phyloP scores from a whole-genome alignment of 2,113 vertebrate genomes.

The Apistogramma diplotaenia region DNA sequence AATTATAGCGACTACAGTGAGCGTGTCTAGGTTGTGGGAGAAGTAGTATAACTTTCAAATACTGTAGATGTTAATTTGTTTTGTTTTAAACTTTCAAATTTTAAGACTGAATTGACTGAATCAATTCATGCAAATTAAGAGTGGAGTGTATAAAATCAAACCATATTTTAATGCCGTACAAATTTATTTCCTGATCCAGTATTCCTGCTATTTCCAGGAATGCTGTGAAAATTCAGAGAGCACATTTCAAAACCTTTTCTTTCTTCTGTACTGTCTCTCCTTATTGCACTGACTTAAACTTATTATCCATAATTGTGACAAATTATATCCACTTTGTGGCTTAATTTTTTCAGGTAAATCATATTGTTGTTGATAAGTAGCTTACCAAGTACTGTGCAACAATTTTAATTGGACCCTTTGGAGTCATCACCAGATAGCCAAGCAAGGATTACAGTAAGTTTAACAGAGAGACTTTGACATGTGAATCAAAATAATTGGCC shows the following conservation, averaged over 20 bases:
- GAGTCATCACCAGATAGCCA: not conserved
- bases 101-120: not conserved
- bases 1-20: not conserved
- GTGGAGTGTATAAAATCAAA: not conserved
- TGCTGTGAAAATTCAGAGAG: not conserved
- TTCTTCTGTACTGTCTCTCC: not conserved
- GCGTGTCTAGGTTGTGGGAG: not conserved
- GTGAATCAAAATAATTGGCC: conserved; percentile 7
- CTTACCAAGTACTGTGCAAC: conserved; percentile 1
- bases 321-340: not conserved
- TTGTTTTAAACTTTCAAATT: not conserved
- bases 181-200: not conserved
- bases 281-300: not conserved
- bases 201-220: not conserved
- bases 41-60: not conserved
- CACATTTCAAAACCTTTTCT: not conserved
- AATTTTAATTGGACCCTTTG: conserved; percentile 34
- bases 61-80: not conserved
- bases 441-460: not conserved
- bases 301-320: not conserved
- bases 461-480: not conserved
- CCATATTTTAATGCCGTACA: not conserved
- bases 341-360: not conserved
- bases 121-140: not conserved
- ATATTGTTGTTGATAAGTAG: not conserved